Evolutionary conservation across 2,113 vertebrate genomes (phyloP).

Genomic region (Gambusia holbrooki): DNA sequence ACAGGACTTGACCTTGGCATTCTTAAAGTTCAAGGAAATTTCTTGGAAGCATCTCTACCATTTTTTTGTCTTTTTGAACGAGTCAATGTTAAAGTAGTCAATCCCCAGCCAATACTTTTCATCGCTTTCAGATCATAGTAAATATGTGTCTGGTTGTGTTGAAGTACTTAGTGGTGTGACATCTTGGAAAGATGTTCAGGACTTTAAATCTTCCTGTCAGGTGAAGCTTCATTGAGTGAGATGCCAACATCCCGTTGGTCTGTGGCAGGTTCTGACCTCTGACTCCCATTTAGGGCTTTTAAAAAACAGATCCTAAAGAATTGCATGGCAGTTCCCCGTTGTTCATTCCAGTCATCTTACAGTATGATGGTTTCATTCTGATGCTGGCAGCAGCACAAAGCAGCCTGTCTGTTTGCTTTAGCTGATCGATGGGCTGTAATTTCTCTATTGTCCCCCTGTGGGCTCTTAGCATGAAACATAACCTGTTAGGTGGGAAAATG

Average conservation of each 20-base stretch:
- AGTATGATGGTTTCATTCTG: constrained; percentile 1
- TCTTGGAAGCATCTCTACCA: background rate
- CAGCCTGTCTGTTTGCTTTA: constrained; percentile 36
- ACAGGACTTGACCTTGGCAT: background rate
- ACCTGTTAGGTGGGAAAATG: constrained; percentile 56
- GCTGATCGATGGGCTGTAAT: constrained; percentile 31
- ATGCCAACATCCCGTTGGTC: constrained; percentile 12
- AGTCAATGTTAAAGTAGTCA: too few relatives aligned
- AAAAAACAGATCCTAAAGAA: constrained; percentile 11
- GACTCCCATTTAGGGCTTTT: background rate
- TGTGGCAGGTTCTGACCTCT: constrained; percentile 21
- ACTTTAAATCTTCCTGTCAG: constrained; percentile 53
- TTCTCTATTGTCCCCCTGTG: constrained; percentile 38
- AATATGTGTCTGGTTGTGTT: constrained; percentile 22
- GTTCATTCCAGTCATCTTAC: background rate
- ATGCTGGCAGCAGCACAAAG: constrained; percentile 12
- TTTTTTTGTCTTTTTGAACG: too few relatives aligned
- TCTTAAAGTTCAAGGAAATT: background rate
- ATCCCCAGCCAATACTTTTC: background rate
- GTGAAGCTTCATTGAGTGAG: constrained; percentile 43
- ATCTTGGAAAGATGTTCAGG: constrained; percentile 35
- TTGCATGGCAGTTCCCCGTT: background rate
- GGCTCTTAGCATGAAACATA: constrained; percentile 48
- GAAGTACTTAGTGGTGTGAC: constrained; percentile 39
- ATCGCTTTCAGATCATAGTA: constrained; percentile 8